Base-by-base conservation (phyloP, 2,888 invertebrate genomes). In the Cloeon dipterum region DNA sequence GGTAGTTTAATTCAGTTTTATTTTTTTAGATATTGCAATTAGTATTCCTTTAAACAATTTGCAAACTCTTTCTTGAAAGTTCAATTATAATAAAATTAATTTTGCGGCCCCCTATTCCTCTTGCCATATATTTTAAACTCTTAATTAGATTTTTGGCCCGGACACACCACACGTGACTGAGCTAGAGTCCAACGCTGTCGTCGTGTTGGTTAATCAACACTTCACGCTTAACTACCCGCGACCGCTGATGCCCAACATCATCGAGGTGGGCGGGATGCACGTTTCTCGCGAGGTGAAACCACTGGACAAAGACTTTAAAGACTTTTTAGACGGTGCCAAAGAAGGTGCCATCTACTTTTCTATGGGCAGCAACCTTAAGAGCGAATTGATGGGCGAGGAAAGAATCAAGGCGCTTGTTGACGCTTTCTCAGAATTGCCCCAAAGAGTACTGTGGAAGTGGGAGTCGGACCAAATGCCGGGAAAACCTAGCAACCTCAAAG, bases 291-390 rank as follows among this genome's bases (percentile, higher is more conserved):
- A 46, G 2, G 42, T 44, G n/a, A 44, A 46, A n/a, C 43, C 43
- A 11, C 36, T 48, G n/a, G n/a, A 23, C 11, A 14, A 43, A 58
- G 52, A 55, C 41, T 45, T 62, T 2, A 49, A 60, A 48, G 51
- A 51, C 34, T 46, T 58, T n/a, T 48, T 63, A 46, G 58, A 62
- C 35, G 46, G 46, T 3, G 50, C 63, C 1, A 53, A 54, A 38
- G 36, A 61, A 35, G 64, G 65, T 2, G 57, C 60, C 0, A 55
- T 65, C 26, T 61, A 57, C 47, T 64, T 65, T 46, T 63, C 63
- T 38, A 51, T 65, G 55, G 65, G 65, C 0, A 56, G 61, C 0
- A 57, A 54, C 26, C 38, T 62, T 7, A 53, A 50, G 32, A 56
- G 58, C 34, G 53, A 50, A n/a, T 44, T 48, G 1, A 48, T 63